A percentile compares a stretch with the other conserved stretches of the same genome.
Conservation (phyloP, 2,888 invertebrate genomes). For the Platypus cylindrus region DNA sequence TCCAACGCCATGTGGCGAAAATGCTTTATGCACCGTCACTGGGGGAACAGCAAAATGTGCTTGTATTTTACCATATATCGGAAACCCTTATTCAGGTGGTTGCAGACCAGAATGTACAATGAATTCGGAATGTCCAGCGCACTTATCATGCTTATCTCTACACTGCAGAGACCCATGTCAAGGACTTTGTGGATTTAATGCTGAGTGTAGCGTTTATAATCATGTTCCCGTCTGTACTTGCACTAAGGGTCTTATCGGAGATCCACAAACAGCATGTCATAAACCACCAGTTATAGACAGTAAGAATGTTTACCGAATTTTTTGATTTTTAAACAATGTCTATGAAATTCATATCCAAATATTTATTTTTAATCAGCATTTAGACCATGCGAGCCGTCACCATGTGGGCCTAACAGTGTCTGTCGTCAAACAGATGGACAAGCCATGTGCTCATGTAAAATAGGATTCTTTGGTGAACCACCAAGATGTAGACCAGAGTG, state of each 20-base stretch:
- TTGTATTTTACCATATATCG: slow-evolving; percentile 81
- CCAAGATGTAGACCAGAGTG: slow-evolving; percentile 49
- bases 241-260: slow-evolving; percentile 60
- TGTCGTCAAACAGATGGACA: slow-evolving; percentile 43
- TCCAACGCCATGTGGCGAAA: slow-evolving; percentile 74
- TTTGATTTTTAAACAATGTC: background rate
- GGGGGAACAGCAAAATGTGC: slow-evolving; percentile 60
- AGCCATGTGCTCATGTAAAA: slow-evolving; percentile 49
- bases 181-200: slow-evolving; percentile 71
- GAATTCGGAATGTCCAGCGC: slow-evolving; percentile 66
- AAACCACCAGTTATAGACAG: slow-evolving; percentile 38
- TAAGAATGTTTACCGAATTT: too few species aligned
- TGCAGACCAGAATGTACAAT: slow-evolving; percentile 77
- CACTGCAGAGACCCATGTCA: slow-evolving; percentile 79
- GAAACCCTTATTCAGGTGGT: slow-evolving; percentile 74
- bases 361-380: slow-evolving; percentile 26
- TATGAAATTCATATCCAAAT: background rate
- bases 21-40: slow-evolving; percentile 60
- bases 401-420: slow-evolving; percentile 48
- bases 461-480: slow-evolving; percentile 45
- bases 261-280: slow-evolving; percentile 71
- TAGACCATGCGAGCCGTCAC: slow-evolving; percentile 47
- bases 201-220: slow-evolving; percentile 69
- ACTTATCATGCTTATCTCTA: slow-evolving; percentile 67
- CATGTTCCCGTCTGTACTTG: slow-evolving; percentile 77